Evolutionary conservation across 2,888 invertebrate genomes (phyloP), one percentile per base, ranked within the genome.

Genomic region (Synanthedon vespiformis): DNA sequence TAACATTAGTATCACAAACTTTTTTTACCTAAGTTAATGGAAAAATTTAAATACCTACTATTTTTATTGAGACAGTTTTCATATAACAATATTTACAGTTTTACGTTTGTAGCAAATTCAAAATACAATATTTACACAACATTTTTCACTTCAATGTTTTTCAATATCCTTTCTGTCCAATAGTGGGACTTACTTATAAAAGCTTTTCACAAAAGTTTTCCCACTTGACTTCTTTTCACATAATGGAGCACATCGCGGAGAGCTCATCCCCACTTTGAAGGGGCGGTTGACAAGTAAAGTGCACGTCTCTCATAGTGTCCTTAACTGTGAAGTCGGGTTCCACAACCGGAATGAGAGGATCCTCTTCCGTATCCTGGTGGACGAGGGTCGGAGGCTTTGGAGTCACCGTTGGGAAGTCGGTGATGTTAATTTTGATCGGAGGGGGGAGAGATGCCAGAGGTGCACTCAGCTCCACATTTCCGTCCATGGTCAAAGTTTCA

Each of bases 211-310:
- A 27, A 6, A 41, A 1, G 13, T 41, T 41, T 18, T 18, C 18
- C 2, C 41, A 4, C 27, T 16, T n/a, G n/a, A n/a, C n/a, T 1
- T 2, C 41, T 5, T n/a, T 65, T 83, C 78, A 95, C 95, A 95
- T 95, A 63, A 96, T 94, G 51, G 93, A 92, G 85, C 96, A 96
- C 62, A 96, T 86, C 40, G 94, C 96, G 0, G 96, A 95, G 18
- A 95, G 88, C 72, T 96, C 96, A 56, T 88, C 89, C 40, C 95
- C 96, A 72, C 90, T 92, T 54, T 89, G 86, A 49, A 93, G 89
- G 0, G 92, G 92, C 3, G 94, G 93, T 61, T 92, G 89, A 64
- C 92, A 90, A 58, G 91, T 91, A 51, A 96, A 84, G 59, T 90
- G 89, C 48, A 91, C 86, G 51, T 91, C 92, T 59, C 79, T 71